Conservation (phyloP, 2,888 invertebrate species). For the Cyclophora albipunctata region DNA sequence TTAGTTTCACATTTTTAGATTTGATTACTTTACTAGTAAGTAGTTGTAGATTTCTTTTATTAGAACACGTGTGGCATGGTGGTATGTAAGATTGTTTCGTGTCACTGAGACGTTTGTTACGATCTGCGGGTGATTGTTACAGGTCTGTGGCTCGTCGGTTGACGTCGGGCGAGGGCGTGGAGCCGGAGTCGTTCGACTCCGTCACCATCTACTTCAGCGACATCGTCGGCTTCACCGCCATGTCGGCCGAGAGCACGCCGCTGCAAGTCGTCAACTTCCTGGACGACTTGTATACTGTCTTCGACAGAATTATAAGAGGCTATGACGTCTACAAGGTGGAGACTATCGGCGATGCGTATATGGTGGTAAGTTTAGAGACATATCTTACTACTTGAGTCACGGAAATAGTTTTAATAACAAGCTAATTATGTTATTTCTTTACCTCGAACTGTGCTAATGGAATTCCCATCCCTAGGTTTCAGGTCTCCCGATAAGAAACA, state of each 20-base stretch:
- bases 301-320: constrained; percentile 94
- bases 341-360: constrained; percentile 93
- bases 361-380: constrained; percentile 81
- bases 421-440: too few species aligned
- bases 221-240: constrained; percentile 93
- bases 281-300: constrained; percentile 95
- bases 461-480: constrained; percentile 76
- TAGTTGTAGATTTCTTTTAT: background rate
- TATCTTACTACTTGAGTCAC: background rate
- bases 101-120: too few species aligned
- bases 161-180: constrained; percentile 90
- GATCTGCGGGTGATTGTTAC: constrained; percentile 77
- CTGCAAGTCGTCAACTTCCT: constrained; percentile 94
- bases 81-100: background rate
- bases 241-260: constrained; percentile 94
- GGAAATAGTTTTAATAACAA: too few species aligned
- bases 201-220: constrained; percentile 97
- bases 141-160: constrained; percentile 94
- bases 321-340: constrained; percentile 96
- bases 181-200: constrained; percentile 92
- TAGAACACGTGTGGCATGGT: background rate
- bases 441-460: too few species aligned
- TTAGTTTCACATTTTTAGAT: background rate
- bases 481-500: constrained; percentile 92
- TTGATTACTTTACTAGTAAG: background rate